Conservation (phyloP, 2,888 invertebrate genomes). For the Cryptocephalus moraei region DNA sequence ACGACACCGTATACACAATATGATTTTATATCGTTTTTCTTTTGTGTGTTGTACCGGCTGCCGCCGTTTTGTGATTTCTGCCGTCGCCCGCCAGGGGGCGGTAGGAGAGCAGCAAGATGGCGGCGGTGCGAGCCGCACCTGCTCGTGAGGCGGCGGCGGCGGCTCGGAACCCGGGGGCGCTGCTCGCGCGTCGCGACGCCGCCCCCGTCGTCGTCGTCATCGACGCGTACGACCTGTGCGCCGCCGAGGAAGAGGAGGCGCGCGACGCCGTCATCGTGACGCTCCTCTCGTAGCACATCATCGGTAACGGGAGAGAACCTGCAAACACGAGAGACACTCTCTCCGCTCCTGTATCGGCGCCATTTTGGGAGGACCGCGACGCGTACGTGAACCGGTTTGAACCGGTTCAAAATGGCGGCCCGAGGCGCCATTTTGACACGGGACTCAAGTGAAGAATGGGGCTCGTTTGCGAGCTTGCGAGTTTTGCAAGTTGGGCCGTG, state of each 20-base stretch:
- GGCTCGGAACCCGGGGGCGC: slow-evolving; percentile 38
- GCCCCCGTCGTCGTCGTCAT: slow-evolving; percentile 37
- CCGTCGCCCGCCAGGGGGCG: slow-evolving; percentile 35
- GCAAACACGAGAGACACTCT: slow-evolving; percentile 17
- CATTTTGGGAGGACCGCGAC: no score
- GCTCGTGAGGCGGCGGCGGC: slow-evolving; percentile 69
- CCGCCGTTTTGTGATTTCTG: slow-evolving; percentile 1
- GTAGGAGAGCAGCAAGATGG: slow-evolving; percentile 88
- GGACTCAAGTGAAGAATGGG: no score
- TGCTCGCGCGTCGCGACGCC: slow-evolving; percentile 44
- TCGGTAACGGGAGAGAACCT: slow-evolving; percentile 44
- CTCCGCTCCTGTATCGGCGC: no score
- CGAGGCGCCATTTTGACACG: no score
- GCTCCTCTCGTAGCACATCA: slow-evolving; percentile 38
- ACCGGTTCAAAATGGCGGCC: no score
- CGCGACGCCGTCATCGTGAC: slow-evolving; percentile 27
- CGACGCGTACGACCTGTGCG: slow-evolving; percentile 40
- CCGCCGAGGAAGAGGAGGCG: slow-evolving; percentile 43
- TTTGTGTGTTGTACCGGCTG: not conserved
- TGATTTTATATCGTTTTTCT: no score
- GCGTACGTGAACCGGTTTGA: no score
- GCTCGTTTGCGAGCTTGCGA: no score
- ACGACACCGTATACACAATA: no score
- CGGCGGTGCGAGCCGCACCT: slow-evolving; percentile 89
- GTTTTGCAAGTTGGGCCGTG: no score